phyloP scores from a whole-genome alignment of 1,140 invertebrate species.

The Drosophila nigromelanica region DNA sequence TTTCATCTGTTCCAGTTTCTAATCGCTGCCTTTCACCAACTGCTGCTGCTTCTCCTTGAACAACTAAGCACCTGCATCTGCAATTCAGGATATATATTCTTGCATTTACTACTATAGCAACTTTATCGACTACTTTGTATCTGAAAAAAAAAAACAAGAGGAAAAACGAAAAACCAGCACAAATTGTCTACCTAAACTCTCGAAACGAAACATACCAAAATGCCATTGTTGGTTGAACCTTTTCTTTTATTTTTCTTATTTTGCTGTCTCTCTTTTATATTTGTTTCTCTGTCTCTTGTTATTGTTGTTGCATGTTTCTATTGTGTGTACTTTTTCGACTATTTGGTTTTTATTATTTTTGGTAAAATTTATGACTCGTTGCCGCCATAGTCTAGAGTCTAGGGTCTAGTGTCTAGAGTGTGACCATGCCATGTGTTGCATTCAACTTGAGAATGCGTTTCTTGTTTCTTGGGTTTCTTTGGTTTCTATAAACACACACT shows the following conservation, averaged over 20 bases:
- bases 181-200: conserved; percentile 44
- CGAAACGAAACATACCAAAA: conserved; percentile 41
- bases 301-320: conserved; percentile 19
- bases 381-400: conserved; percentile 30
- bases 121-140: conserved; percentile 37
- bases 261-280: conserved; percentile 25
- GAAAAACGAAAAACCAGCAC: conserved; percentile 10
- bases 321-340: conserved; percentile 55
- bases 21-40: conserved; percentile 30
- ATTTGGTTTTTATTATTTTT: conserved; percentile 75
- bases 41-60: background rate
- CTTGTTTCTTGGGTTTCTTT: conserved; percentile 49
- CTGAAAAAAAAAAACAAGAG: background rate
- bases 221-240: conserved; percentile 39
- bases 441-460: conserved; percentile 72
- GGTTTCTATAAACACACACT: background rate
- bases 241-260: conserved; percentile 32
- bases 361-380: conserved; percentile 77
- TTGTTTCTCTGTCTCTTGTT: conserved; percentile 19
- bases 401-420: conserved; percentile 30
- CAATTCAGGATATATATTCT: conserved; percentile 17
- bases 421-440: conserved; percentile 54
- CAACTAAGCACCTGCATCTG: conserved; percentile 23
- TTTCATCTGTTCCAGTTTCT: conserved; percentile 38
- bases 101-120: conserved; percentile 16